Evolutionary conservation across 2,113 vertebrate species (phyloP).

Genomic region (Bujurquina vittata): DNA sequence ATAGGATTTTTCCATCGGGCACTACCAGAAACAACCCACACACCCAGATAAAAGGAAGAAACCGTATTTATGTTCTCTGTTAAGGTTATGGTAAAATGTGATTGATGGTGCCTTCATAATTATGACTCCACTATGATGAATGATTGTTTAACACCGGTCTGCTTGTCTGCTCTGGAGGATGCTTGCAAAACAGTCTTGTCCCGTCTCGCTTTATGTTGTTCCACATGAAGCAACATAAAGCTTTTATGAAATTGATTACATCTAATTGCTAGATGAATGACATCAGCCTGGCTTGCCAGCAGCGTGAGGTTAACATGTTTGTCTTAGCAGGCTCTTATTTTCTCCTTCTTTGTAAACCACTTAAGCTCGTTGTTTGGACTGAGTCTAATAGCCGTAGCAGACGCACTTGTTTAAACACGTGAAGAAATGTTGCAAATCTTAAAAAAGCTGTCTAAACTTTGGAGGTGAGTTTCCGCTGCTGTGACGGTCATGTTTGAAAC

Average conservation of each 20-base stretch:
- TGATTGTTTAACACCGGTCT: neutral
- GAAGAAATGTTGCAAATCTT: neutral
- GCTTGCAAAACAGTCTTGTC: neutral
- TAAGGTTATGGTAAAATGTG: neutral
- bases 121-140: neutral
- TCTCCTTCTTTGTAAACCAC: neutral
- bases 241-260: neutral
- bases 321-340: neutral
- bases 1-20: too few species aligned
- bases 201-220: neutral
- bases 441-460: neutral
- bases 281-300: neutral
- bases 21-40: neutral
- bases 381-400: neutral
- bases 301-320: neutral
- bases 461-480: neutral
- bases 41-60: neutral
- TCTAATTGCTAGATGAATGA: neutral
- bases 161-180: neutral
- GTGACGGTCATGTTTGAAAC: neutral
- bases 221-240: neutral
- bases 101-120: neutral
- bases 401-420: slow-evolving; percentile 22
- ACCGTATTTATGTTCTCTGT: neutral
- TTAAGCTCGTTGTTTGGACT: neutral